Evolutionary conservation across 2,113 vertebrate species (phyloP), one percentile per base, ranked within the genome.

Genomic region (Chionomys nivalis): DNA sequence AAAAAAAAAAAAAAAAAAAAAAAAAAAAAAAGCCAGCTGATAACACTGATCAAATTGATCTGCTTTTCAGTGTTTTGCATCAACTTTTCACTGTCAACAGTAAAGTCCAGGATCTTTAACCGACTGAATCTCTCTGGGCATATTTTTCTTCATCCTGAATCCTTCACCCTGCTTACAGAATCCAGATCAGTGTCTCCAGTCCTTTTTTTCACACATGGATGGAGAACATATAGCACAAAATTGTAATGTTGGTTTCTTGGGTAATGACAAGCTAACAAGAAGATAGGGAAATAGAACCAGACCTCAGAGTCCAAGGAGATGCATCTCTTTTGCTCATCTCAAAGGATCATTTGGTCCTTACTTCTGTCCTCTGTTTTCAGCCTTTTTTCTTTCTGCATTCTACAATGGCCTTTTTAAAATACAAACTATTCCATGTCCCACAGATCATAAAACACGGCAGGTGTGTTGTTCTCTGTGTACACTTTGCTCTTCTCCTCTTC

Each of bases 1-100:
- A 90, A 85, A 31, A 72, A 90, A 85, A 31, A 72, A 90, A 85
- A 31, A 72, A 90, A 85, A 31, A 72, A 90, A 85, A 31, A 72
- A 90, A 85, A 31, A 72, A 90, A 85, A 85, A 61, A 39, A 23
- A 81, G 24, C 17, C 87, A 33, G 17, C 2, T 52, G 5, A 76
- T 61, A 7, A n/a, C n/a, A 61, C 1, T 28, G 31, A 55, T 75
- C 61, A 89, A 9, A 93, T 79, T 13, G 75, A 55, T 83, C 7
- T 36, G 68, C 55, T 13, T 31, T 14, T 36, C 91, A 88, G 73
- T 86, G 24, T 1, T 90, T 86, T 77, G 61, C 13, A 28, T 83
- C 87, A 87, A 88, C 26, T 77, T 31, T 66, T 89, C 36, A 55
- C 42, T 87, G 8, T 76, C n/a, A 75, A 39, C 76, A 93, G 7